A percentile compares a stretch with the other conserved stretches of the same genome.
Conservation (phyloP, 2,888 invertebrate species). For the Liopterus haemorrhoidalis region DNA sequence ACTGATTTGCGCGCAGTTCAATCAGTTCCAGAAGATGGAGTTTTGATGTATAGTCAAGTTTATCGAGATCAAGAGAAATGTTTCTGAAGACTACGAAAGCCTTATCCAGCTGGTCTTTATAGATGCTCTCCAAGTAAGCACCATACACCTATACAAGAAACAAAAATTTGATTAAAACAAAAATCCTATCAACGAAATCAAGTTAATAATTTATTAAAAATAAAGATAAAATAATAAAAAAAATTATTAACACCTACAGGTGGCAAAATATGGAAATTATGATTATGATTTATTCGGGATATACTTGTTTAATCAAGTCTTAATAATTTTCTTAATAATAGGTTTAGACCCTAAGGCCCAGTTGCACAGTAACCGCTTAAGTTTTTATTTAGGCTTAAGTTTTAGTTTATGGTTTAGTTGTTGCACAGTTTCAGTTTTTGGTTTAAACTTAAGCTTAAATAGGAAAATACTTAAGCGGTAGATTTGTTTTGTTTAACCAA, state of each 20-base stretch:
- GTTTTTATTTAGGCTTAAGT: no score
- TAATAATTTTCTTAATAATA: no score
- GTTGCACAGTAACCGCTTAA: no score
- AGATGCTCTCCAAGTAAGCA: constrained; percentile 72
- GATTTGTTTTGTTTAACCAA: no score
- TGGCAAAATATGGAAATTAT: no score
- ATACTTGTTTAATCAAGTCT: no score
- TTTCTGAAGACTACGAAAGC: constrained; percentile 82
- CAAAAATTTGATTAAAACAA: background rate
- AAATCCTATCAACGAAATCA: background rate
- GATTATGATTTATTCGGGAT: no score
- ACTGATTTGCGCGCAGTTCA: constrained; percentile 85
- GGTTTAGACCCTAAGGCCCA: no score
- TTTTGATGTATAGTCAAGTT: constrained; percentile 78
- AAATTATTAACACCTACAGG: constrained; percentile 3
- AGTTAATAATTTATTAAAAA: background rate
- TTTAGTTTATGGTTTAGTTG: no score
- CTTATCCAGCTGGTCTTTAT: constrained; percentile 79
- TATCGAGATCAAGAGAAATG: constrained; percentile 82
- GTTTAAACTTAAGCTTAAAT: no score
- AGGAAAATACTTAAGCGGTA: no score
- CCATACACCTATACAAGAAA: constrained; percentile 51
- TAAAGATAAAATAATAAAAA: background rate
- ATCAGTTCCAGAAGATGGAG: constrained; percentile 86
- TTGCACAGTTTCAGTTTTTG: no score